Percentiles rank a stretch among this genome's conserved stretches.
phyloP scores from a whole-genome alignment of 2,888 invertebrate species.

The Bedellia somnulentella region DNA sequence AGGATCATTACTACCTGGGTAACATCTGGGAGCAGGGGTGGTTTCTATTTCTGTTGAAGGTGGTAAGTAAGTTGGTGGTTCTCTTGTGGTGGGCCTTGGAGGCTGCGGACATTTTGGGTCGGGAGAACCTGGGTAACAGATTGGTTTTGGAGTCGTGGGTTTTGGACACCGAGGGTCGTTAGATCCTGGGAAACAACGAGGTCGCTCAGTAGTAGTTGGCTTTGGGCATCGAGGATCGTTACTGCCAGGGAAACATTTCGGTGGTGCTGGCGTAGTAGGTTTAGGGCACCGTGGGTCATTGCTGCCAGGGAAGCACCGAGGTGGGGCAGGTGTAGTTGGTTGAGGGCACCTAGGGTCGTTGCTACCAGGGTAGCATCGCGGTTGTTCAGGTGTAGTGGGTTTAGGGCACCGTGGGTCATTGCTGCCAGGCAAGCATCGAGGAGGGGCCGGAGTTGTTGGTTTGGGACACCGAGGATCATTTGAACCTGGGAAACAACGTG shows the following conservation, averaged over 20 bases:
- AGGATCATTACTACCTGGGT: conserved; percentile 15
- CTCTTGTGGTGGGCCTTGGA: conserved; percentile 13
- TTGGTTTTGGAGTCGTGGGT: conserved; percentile 16
- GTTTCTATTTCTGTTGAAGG: conserved; percentile 15
- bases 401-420: conserved; percentile 17
- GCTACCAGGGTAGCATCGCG: conserved; percentile 14
- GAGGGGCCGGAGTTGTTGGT: conserved; percentile 12
- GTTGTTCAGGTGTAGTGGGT: conserved; percentile 15
- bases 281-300: conserved; percentile 19
- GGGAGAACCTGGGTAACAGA: conserved; percentile 20
- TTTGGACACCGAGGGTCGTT: conserved; percentile 23
- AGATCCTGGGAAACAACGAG: conserved; percentile 14
- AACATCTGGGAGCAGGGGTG: conserved; percentile 18
- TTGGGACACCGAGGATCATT: conserved; percentile 20
- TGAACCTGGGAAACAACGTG: conserved; percentile 18
- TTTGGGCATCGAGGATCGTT: conserved; percentile 18
- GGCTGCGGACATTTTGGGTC: conserved; percentile 19
- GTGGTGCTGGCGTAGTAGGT: conserved; percentile 13
- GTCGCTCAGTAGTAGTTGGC: conserved; percentile 15
- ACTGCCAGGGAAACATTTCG: conserved; percentile 21
- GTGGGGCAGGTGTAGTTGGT: conserved; percentile 13
- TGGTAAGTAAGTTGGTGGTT: conserved; percentile 13
- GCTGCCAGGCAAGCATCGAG: conserved; percentile 8
- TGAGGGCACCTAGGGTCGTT: conserved; percentile 18
- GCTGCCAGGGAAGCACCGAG: conserved; percentile 14